Evolutionary conservation across 2,888 invertebrate genomes (phyloP), one percentile per base, ranked within the genome.

Genomic region (Heliconius hortense): DNA sequence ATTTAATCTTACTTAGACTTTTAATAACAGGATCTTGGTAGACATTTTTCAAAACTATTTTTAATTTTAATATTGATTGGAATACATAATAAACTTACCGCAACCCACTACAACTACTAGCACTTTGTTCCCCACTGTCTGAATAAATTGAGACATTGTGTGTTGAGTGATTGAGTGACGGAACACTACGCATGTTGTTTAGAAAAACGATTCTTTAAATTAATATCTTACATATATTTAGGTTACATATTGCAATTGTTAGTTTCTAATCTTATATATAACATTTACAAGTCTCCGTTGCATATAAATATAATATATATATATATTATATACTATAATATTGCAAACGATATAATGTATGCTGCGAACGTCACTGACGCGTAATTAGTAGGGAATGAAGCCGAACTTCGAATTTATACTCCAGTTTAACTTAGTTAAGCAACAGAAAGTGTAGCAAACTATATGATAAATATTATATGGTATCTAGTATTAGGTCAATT

Each of bases 301-400:
- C 60, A n/a, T n/a, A n/a, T n/a, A n/a, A n/a, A n/a, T n/a, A n/a
- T n/a, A n/a, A n/a, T n/a, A n/a, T n/a, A n/a, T n/a, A n/a, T n/a
- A n/a, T n/a, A n/a, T n/a, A n/a, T n/a, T n/a, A n/a, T n/a, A n/a
- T n/a, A n/a, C 39, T 39, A 39, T 66, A 39, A 66, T 43, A 43
- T 66, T 66, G n/a, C 66, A 66, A 66, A 39, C 39, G 66, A 39
- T 35, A 24, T 66, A 39, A 66, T 39, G 39, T 66, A 43, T 66
- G 39, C 24, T 39, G 39, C 39, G 24, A 39, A 24, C 66, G 39
- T 66, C 66, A 66, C 66, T 66, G 66, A 66, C 39, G 66, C 66
- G 39, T 66, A 43, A 66, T 66, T 66, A 66, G 66, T 39, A 24
- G 39, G 39, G 39, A 66, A 66, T 66, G 66, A 39, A 39, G 24